A percentile compares a stretch with the other conserved stretches of the same genome.
Conservation (phyloP, 2,797 vertebrate species). For the Phoeniculus purpureus region DNA sequence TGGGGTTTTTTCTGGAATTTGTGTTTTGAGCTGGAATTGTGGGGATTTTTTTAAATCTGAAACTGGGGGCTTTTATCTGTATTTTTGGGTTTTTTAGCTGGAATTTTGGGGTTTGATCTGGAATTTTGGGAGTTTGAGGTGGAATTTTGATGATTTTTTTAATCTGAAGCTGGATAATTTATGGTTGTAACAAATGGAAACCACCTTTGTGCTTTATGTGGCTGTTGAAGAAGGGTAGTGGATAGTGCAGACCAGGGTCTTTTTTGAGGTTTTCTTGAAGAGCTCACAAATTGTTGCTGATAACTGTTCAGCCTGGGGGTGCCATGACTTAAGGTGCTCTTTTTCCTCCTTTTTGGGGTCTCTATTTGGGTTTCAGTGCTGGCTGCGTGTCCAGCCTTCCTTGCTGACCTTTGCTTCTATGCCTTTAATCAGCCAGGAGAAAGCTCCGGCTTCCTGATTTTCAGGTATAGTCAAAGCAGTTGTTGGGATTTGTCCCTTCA, state of each 20-base stretch:
- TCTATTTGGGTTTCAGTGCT: background rate
- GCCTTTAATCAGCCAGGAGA: background rate
- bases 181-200: accelerated
- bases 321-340: background rate
- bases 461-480: background rate
- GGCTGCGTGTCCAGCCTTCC: background rate
- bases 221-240: background rate
- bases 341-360: accelerated
- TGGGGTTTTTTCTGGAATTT: background rate
- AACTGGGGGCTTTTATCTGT: too few relatives aligned
- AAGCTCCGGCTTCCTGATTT: background rate
- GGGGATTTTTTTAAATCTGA: too few relatives aligned
- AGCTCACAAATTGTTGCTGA: background rate
- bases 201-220: accelerated
- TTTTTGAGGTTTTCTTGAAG: background rate
- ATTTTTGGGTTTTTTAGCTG: background rate
- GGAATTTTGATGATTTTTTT: background rate
- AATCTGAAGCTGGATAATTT: background rate
- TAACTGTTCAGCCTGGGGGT: background rate
- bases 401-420: background rate
- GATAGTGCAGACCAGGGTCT: background rate
- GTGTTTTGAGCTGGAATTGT: background rate
- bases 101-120: too few relatives aligned
- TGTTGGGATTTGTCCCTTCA: background rate
- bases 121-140: too few relatives aligned